Conservation (phyloP, 2,797 vertebrate species). For the Sarcoramphus papa region DNA sequence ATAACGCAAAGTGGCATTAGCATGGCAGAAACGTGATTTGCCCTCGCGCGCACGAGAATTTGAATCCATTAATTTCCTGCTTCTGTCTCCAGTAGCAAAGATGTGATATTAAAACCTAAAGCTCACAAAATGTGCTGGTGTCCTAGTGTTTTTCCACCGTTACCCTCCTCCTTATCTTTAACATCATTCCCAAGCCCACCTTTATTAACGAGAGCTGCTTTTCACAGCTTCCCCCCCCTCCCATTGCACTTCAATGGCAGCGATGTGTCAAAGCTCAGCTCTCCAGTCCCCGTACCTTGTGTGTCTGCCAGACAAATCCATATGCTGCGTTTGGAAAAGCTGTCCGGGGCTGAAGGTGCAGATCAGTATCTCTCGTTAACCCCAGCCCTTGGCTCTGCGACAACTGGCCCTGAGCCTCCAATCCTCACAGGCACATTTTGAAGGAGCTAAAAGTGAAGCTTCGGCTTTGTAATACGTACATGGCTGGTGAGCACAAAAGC, state of each 20-base stretch:
- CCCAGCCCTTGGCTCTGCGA: not conserved
- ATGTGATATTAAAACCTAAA: slow-evolving; percentile 39
- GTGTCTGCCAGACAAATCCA: not conserved
- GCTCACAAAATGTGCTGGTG: not conserved
- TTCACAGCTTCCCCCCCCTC: not conserved
- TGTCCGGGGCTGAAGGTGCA: not conserved
- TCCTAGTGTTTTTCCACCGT: not conserved
- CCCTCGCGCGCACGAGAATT: not conserved
- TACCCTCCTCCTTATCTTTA: not conserved
- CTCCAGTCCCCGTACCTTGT: not conserved
- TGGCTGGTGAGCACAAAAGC: not conserved
- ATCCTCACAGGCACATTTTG: not conserved
- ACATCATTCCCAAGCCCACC: not conserved
- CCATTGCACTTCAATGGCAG: fast-evolving
- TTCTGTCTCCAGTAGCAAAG: not conserved
- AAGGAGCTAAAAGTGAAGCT: not conserved
- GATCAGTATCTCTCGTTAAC: not conserved
- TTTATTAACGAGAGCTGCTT: not conserved
- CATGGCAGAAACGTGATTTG: not conserved
- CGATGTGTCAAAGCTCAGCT: not conserved
- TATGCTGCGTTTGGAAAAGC: not conserved
- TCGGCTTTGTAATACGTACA: fast-evolving
- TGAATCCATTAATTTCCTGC: not conserved
- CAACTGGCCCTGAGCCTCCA: not conserved
- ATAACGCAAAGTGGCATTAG: not conserved